phyloP scores from a whole-genome alignment of 1,140 invertebrate genomes.

The Bombus ignitus region DNA sequence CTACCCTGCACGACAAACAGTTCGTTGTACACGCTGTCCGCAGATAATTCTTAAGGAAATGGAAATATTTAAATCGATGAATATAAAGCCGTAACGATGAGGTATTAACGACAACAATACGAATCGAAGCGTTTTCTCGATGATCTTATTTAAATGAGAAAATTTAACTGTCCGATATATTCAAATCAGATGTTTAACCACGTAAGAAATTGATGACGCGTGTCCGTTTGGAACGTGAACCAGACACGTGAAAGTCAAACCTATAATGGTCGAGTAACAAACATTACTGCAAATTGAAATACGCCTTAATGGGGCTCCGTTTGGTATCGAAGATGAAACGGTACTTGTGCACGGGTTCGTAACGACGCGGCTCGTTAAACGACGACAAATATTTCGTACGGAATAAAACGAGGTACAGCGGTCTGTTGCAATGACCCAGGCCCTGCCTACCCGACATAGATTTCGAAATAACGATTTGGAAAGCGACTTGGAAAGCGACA shows the following conservation, averaged over 20 bases:
- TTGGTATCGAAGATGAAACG: constrained; percentile 5
- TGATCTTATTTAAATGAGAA: too few relatives aligned
- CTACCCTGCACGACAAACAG: too few relatives aligned
- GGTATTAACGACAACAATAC: too few relatives aligned
- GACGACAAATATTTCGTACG: constrained; percentile 18
- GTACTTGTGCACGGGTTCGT: neutral
- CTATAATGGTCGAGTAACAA: constrained; percentile 22
- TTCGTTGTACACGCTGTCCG: too few relatives aligned
- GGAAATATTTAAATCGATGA: too few relatives aligned
- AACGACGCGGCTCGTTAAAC: constrained; percentile 40
- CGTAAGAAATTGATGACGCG: too few relatives aligned
- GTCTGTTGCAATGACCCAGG: neutral
- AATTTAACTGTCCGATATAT: neutral
- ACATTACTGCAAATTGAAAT: constrained; percentile 40
- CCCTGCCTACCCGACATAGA: too few relatives aligned
- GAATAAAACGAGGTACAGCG: neutral
- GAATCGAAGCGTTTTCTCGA: too few relatives aligned
- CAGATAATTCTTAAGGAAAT: too few relatives aligned
- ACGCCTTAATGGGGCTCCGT: constrained; percentile 22
- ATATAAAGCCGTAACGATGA: too few relatives aligned
- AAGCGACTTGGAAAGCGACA: constrained; percentile 16
- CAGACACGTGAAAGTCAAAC: constrained; percentile 15
- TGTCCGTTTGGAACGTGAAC: neutral
- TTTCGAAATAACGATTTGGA: constrained; percentile 35
- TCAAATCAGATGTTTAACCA: neutral